These are phyloP conservation scores for Dasyprocta punctata DNA, from an alignment of 2,113 vertebrate species.

Conservation along the genomic window DNA sequence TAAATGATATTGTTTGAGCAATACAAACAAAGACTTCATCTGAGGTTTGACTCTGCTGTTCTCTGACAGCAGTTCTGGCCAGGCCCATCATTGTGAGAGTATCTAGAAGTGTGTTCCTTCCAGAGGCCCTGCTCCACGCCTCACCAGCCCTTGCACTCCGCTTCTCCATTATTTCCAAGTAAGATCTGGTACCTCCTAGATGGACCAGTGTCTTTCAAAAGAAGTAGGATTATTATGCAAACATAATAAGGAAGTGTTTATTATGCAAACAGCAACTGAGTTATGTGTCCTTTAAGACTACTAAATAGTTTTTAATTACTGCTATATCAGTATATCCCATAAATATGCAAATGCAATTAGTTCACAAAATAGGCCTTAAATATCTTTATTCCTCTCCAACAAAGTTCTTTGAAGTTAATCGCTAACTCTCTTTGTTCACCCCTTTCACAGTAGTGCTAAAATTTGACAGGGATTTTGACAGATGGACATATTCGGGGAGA, in stretches of 20 bases:
- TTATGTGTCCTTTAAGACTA: constrained; percentile 87
- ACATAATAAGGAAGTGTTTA: constrained; percentile 85
- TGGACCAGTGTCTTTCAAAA: constrained; percentile 56
- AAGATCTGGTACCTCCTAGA: constrained; percentile 33
- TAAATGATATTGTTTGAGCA: background rate
- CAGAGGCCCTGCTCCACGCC: background rate
- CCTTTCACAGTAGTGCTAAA: constrained; percentile 71
- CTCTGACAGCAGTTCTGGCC: background rate
- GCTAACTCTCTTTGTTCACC: constrained; percentile 81
- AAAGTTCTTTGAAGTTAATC: constrained; percentile 87
- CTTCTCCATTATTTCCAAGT: constrained; percentile 21
- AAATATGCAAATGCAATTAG: constrained; percentile 88
- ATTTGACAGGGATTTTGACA: constrained; percentile 83
- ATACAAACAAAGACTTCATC: constrained; percentile 26
- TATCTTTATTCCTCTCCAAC: constrained; percentile 86
- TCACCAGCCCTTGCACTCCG: background rate
- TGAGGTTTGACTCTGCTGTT: background rate
- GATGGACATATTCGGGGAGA: constrained; percentile 78
- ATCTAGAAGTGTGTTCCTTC: background rate
- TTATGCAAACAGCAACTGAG: constrained; percentile 87
- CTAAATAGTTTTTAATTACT: constrained; percentile 88
- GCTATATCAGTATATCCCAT: constrained; percentile 87
- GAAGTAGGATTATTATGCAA: constrained; percentile 83
- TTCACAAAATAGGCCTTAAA: constrained; percentile 86
- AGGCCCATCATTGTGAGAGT: background rate